A percentile compares a stretch with the other conserved stretches of the same genome.
These are phyloP conservation scores for Palaemon carinicauda DNA, from an alignment of 1,140 invertebrate genomes.

Conservation along the genomic window DNA sequence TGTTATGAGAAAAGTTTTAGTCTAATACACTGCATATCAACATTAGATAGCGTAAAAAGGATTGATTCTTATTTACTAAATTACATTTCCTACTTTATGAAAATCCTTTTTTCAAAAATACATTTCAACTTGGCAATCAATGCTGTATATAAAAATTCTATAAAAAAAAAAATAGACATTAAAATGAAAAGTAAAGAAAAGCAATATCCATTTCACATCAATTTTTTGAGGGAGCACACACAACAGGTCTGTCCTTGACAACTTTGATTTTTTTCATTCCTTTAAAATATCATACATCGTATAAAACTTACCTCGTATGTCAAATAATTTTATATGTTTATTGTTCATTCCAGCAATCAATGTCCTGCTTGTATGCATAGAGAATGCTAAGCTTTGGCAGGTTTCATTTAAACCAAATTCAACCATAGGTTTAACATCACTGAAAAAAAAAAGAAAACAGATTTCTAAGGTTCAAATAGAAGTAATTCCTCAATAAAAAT, in stretches of 20 bases:
- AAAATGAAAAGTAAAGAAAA: no score
- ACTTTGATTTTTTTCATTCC: neutral
- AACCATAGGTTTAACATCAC: conserved; percentile 67
- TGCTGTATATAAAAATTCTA: no score
- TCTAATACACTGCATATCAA: no score
- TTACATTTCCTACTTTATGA: no score
- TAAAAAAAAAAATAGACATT: no score
- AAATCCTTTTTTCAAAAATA: no score
- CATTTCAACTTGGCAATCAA: no score
- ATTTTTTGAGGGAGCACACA: neutral
- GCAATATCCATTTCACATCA: no score
- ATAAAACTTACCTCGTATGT: conserved; percentile 79
- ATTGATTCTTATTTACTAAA: no score
- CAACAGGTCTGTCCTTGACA: neutral
- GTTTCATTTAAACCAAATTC: conserved; percentile 83
- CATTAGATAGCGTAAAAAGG: no score
- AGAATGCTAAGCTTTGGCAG: conserved; percentile 86
- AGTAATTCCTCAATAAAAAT: neutral
- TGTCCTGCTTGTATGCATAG: conserved; percentile 75
- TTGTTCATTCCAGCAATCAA: conserved; percentile 87
- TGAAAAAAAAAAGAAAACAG: conserved; percentile 47
- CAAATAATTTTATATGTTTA: conserved; percentile 89
- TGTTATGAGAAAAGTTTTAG: no score
- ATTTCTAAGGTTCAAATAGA: neutral
- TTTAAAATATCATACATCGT: neutral